Conservation (phyloP, 2,797 vertebrate species). For the Pangasius djambal region DNA sequence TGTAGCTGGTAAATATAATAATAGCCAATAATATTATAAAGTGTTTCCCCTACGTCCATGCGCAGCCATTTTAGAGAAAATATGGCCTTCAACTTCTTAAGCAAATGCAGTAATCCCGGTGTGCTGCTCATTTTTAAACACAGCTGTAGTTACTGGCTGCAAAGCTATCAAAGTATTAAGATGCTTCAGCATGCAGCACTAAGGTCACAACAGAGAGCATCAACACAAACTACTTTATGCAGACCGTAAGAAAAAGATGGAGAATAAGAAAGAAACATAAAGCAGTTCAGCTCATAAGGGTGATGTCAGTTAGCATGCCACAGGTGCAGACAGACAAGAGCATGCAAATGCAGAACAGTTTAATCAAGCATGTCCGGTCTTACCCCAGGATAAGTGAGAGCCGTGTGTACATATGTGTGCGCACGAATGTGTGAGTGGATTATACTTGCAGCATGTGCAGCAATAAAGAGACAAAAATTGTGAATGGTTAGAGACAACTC, state of each 20-base stretch:
- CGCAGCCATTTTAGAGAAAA: not conserved
- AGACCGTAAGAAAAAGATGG: not conserved
- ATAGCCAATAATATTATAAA: not conserved
- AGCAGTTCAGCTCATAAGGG: not conserved
- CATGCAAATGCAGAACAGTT: constrained; percentile 65
- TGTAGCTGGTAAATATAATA: not conserved
- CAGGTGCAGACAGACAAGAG: constrained; percentile 53
- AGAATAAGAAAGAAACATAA: not conserved
- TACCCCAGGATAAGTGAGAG: constrained; percentile 92
- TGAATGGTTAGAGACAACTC: constrained; percentile 34
- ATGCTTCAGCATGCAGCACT: constrained; percentile 44
- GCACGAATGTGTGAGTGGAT: constrained; percentile 19
- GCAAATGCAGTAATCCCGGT: not conserved
- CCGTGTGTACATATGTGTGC: constrained; percentile 24
- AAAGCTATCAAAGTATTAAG: constrained; percentile 23
- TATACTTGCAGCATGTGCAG: constrained; percentile 38
- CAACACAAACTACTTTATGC: constrained; percentile 57
- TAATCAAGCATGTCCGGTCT: constrained; percentile 69
- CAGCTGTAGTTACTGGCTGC: not conserved
- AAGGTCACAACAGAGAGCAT: constrained; percentile 5
- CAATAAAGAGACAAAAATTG: constrained; percentile 27
- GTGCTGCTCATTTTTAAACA: not conserved
- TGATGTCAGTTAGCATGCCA: constrained; percentile 11
- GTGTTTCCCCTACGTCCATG: not conserved
- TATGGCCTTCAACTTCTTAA: not conserved